Evolutionary conservation across 1,140 invertebrate species (phyloP).

Genomic region (Drosophila neocordata): DNA sequence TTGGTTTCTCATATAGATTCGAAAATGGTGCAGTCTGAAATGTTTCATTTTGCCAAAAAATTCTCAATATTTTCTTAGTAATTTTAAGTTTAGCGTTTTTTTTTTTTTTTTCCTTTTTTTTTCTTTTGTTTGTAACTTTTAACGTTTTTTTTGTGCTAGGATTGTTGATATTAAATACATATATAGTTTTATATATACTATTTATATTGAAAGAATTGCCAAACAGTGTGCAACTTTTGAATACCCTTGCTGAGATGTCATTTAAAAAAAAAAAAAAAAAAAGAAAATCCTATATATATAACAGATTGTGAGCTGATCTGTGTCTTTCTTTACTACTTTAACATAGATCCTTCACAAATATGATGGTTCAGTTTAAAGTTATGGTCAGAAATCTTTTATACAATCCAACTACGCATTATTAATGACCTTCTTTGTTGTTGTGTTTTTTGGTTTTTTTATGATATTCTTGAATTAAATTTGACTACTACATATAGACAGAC

Average conservation of each 20-base stretch:
- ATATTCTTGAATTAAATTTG: not conserved
- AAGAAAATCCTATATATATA: not conserved
- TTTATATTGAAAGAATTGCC: not conserved
- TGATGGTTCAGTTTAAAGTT: too few species aligned
- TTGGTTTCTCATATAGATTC: slow-evolving; percentile 16
- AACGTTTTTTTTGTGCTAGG: slow-evolving; percentile 27
- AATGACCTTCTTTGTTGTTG: too few species aligned
- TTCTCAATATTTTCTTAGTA: slow-evolving; percentile 34
- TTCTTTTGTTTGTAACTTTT: slow-evolving; percentile 25
- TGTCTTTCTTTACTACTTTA: too few species aligned
- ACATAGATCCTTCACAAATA: too few species aligned
- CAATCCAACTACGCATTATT: too few species aligned
- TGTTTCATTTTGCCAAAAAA: slow-evolving; percentile 54
- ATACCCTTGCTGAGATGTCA: not conserved
- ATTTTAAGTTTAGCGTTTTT: not conserved
- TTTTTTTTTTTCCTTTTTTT: slow-evolving; percentile 41
- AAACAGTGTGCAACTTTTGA: not conserved
- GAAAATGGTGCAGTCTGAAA: slow-evolving; percentile 67
- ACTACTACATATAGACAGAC: not conserved
- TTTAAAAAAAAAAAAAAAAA: not conserved
- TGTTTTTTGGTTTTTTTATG: not conserved
- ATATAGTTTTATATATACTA: not conserved
- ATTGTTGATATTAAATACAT: slow-evolving; percentile 14
- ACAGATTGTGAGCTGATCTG: too few species aligned
- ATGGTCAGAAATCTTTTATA: too few species aligned